Evolutionary conservation across 2,888 invertebrate species (phyloP), one percentile per base, ranked within the genome.

Genomic region (Athetis lepigone): DNA sequence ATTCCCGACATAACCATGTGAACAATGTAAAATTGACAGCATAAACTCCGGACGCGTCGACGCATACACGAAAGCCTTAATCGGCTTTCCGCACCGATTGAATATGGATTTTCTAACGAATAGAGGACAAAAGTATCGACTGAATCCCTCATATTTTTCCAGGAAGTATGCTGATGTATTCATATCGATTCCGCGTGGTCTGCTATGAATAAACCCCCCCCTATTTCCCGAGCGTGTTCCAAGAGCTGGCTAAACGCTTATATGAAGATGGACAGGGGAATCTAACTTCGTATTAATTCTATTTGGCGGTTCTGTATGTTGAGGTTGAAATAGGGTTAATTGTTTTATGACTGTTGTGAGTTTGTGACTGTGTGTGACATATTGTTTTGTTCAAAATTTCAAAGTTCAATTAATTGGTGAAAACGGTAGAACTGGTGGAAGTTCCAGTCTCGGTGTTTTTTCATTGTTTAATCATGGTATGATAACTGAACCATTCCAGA

Each of bases 231-330:
- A 39, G 43, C 47, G 39, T 40, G 42, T n/a, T 42, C 29, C 42
- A 37, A 61, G 63, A 50, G 36, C 8, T 27, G 16, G 18, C 25
- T 60, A 50, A 74, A 47, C 33, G 42, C 23, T 61, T 61, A 16
- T 55, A 70, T 70, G 54, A 61, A 47, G 75, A 74, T 74, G 42
- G 55, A 75, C 70, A 67, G 52, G n/a, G 33, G 46, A n/a, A 16
- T 61, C 13, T 47, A 59, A 52, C 42, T 67, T 50, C 23, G 23
- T 67, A 67, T 58, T 73, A 27, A 5, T 29, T 33, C 72, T 66
- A 46, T 18, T 13, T 33, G 47, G 29, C 23, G 37, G 62, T 49
- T 43, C 13, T 16, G 71, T 52, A 19, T 61, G 62, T 19, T n/a
- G 29, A 54, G 39, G 52, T 64, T 23, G 70, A 8, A 8, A 13